Evolutionary conservation across 1,140 invertebrate genomes (phyloP).

Genomic region (Drosophila subpulchrella): DNA sequence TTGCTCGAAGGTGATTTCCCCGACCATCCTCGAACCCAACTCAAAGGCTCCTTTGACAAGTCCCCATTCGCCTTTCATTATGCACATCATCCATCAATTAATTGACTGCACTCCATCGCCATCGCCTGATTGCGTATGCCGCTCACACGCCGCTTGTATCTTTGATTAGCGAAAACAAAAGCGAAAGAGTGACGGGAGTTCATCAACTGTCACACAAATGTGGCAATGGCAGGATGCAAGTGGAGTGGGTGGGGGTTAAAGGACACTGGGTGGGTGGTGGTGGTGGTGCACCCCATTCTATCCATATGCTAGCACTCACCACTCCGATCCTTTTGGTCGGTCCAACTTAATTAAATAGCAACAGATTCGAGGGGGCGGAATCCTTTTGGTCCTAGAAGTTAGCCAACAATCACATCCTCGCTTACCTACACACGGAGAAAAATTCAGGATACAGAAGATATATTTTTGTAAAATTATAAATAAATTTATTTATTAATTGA

Average conservation of each 20-base stretch:
- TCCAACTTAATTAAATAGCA: conserved; percentile 70
- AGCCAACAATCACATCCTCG: conserved; percentile 6
- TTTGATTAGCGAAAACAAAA: conserved; percentile 72
- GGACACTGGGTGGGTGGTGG: background rate
- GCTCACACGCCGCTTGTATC: conserved; percentile 49
- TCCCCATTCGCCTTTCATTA: conserved; percentile 10
- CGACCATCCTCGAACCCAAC: background rate
- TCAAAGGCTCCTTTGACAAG: background rate
- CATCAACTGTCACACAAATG: conserved; percentile 75
- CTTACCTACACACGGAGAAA: conserved; percentile 7
- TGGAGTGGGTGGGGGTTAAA: background rate
- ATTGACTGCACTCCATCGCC: conserved; percentile 48
- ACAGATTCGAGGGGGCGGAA: conserved; percentile 23
- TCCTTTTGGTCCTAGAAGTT: conserved; percentile 9
- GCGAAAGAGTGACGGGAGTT: conserved; percentile 57
- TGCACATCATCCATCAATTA: conserved; percentile 68
- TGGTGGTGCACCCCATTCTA: background rate
- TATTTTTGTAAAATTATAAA: too few species aligned
- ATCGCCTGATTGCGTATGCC: conserved; percentile 43
- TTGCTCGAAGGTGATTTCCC: too few species aligned
- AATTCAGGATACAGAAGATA: background rate
- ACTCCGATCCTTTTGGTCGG: conserved; percentile 2
- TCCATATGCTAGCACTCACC: conserved; percentile 62
- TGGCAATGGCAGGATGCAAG: conserved; percentile 31
- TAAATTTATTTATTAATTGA: too few species aligned